These are phyloP conservation scores for Eupithecia exiguata DNA, from an alignment of 2,888 invertebrate genomes.

Conservation along the genomic window DNA sequence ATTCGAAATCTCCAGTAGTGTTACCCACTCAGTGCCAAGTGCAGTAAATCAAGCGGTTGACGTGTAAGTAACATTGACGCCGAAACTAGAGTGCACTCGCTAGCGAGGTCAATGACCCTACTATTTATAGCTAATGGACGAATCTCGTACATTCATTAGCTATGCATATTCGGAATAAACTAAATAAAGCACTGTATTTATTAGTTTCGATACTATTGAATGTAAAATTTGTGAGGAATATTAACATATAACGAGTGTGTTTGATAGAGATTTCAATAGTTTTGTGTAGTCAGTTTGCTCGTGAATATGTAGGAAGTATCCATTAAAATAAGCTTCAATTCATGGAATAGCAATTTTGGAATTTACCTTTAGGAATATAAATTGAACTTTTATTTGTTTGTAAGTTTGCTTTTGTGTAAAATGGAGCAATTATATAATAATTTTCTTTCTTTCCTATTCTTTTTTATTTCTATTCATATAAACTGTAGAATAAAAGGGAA, in stretches of 20 bases:
- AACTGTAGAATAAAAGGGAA: background rate
- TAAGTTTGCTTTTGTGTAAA: background rate
- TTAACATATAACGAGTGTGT: background rate
- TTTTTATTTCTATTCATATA: background rate
- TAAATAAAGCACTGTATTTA: background rate
- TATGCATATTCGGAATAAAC: background rate
- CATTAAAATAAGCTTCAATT: background rate
- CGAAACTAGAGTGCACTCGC: slow-evolving; percentile 17
- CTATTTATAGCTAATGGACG: slow-evolving; percentile 25
- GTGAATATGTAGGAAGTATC: background rate
- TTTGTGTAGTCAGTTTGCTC: background rate
- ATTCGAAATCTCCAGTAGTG: background rate
- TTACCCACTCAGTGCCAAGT: background rate
- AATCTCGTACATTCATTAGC: slow-evolving; percentile 21
- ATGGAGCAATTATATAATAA: no score
- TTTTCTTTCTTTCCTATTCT: no score
- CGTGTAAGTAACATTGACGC: background rate
- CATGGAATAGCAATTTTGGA: background rate
- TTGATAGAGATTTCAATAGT: background rate
- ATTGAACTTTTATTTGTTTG: background rate
- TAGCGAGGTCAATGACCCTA: slow-evolving; percentile 22
- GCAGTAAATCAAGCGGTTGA: slow-evolving; percentile 22
- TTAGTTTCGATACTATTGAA: background rate
- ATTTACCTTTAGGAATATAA: background rate
- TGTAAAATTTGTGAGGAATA: background rate